Conservation (phyloP, 2,888 invertebrate species). For the Stegana nigrithorax region DNA sequence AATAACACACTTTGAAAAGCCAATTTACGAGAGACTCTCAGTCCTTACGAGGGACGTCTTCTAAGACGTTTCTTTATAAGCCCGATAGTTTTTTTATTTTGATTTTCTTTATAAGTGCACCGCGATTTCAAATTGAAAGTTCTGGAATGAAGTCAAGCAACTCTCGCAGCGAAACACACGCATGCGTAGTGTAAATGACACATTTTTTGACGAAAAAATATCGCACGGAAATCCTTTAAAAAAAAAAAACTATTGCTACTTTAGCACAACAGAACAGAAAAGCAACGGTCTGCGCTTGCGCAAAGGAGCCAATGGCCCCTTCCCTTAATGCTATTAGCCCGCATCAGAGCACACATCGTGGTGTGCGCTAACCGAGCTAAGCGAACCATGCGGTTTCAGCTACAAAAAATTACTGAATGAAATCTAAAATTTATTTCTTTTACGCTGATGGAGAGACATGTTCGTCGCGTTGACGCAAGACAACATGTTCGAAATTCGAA, state of each 20-base stretch:
- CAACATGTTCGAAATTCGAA: conserved; percentile 19
- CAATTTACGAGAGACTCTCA: conserved; percentile 23
- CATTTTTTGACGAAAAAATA: not conserved
- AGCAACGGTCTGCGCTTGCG: conserved; percentile 11
- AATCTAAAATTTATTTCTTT: conserved; percentile 64
- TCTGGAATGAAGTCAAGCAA: conserved; percentile 55
- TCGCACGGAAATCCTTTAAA: not conserved
- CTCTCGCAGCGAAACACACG: conserved; percentile 30
- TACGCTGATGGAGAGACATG: conserved; percentile 44
- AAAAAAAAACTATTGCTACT: not conserved
- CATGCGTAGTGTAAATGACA: not conserved
- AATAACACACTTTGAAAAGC: conserved; percentile 22
- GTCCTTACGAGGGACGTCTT: conserved; percentile 22
- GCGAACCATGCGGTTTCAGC: conserved; percentile 53
- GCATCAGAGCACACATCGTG: conserved; percentile 14
- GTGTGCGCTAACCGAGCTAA: conserved; percentile 22
- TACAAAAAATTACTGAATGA: conserved; percentile 64
- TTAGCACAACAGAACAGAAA: not conserved
- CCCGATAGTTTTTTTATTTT: not conserved
- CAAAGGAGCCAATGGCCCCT: conserved; percentile 13
- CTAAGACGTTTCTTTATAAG: conserved; percentile 2
- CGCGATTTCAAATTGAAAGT: too few species aligned
- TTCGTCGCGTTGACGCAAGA: not conserved
- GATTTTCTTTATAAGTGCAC: too few species aligned
- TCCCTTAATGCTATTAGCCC: too few species aligned